These are phyloP conservation scores for Platynereis dumerilii DNA, from an alignment of 2,888 invertebrate genomes.

Conservation along the genomic window DNA sequence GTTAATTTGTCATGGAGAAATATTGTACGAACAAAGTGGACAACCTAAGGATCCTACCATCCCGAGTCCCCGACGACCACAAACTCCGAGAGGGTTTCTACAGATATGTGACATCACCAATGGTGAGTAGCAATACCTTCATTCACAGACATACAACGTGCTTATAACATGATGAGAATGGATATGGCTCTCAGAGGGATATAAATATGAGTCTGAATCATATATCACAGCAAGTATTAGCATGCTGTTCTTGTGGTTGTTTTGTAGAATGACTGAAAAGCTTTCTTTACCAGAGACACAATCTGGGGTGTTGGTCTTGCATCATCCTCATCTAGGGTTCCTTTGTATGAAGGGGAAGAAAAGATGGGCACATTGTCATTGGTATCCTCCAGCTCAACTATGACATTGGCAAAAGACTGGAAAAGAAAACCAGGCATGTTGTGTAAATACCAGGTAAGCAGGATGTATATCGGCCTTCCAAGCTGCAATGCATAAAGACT, in stretches of 20 bases:
- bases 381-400: constrained; percentile 31
- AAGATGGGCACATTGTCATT: constrained; percentile 39
- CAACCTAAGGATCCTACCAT: too few relatives aligned
- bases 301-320: constrained; percentile 23
- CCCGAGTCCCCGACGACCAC: too few relatives aligned
- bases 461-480: background rate
- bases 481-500: background rate
- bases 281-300: constrained; percentile 34
- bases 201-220: background rate
- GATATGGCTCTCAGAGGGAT: background rate
- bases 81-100: too few relatives aligned
- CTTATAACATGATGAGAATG: too few relatives aligned
- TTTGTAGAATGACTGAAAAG: too few relatives aligned
- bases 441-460: background rate
- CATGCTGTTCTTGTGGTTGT: too few relatives aligned
- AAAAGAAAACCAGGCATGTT: background rate
- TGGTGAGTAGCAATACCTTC: too few relatives aligned
- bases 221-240: too few relatives aligned
- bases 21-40: too few relatives aligned
- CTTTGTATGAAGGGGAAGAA: constrained; percentile 21
- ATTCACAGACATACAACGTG: too few relatives aligned
- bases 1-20: too few relatives aligned
- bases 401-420: constrained; percentile 18
- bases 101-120: too few relatives aligned
- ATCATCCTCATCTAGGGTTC: constrained; percentile 30